Base-by-base conservation (phyloP, 1,140 invertebrate species). In the Ips nitidus region DNA sequence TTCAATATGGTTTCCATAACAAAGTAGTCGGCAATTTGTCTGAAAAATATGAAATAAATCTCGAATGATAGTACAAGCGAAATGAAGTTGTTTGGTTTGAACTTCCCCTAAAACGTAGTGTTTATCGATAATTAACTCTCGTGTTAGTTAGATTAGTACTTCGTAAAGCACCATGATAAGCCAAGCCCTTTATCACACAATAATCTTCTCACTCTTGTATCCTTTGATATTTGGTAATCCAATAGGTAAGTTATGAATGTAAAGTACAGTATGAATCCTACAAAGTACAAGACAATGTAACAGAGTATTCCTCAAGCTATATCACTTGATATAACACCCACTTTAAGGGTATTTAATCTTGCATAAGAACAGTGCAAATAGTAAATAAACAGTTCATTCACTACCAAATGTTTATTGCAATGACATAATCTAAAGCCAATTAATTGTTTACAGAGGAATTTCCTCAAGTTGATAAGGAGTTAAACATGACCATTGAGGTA, bases 141-240 rank as follows among this genome's bases (percentile, higher is more conserved):
- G 69, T 73, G 66, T 68, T 71, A 59, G 43, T 60, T 64, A 68
- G 69, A 62, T 57, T 66, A 72, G 69, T 66, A 66, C 55, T 61
- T 66, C 71, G 71, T 68, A 71, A 68, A 67, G 60, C 76, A 77
- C 73, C 76, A 79, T 80, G 77, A 71, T 77, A 71, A 75, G 79
- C 78, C 79, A 75, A 80, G 77, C 79, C 79, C 79, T 75, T 76
- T 74, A 75, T 66, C 71, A 71, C 61, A 73, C 72, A 70, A 73
- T 75, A 73, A 57, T 76, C 47, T 50, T 75, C 72, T 74, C 75
- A 65, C 75, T 74, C 72, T 71, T 73, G 47, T 72, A 73, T 68
- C 71, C 56, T 50, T 64, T 72, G 40, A 68, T 73, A 52, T 71
- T 66, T 71, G 69, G 69, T 38, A 76, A 76, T 70, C 70, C 72